A percentile compares a stretch with the other conserved stretches of the same genome.
Evolutionary conservation across 2,113 vertebrate species (phyloP).

Genomic region (Chinchilla lanigera): DNA sequence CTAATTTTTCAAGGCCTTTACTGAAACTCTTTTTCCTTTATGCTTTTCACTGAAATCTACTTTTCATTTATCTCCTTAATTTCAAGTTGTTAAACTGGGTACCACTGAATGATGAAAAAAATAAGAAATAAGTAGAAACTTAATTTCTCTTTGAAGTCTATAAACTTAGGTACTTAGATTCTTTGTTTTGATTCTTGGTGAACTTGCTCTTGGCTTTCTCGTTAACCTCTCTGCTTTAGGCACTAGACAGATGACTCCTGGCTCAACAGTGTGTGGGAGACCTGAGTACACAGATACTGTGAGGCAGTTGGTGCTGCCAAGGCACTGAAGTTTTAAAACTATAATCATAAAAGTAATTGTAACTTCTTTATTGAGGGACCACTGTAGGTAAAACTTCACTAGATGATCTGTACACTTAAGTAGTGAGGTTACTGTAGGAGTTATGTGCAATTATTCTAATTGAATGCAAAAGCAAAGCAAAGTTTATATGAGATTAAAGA

Average conservation of each 20-base stretch:
- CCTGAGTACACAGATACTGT: not conserved
- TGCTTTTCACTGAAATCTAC: not conserved
- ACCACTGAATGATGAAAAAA: not conserved
- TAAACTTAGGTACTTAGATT: not conserved
- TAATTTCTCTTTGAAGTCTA: not conserved
- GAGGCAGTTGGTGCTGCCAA: not conserved
- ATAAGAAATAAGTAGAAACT: not conserved
- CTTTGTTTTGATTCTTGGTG: not conserved
- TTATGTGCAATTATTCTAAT: not conserved
- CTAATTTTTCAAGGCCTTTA: not conserved
- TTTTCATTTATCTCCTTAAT: not conserved
- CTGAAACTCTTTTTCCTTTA: not conserved
- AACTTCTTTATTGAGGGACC: not conserved
- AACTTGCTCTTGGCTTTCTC: not conserved
- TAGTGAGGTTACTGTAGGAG: not conserved
- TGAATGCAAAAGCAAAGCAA: not conserved
- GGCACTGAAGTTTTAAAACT: not conserved
- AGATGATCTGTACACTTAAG: not conserved
- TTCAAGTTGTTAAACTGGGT: not conserved
- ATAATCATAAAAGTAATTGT: not conserved
- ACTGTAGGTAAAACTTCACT: too few relatives aligned
- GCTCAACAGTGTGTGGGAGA: not conserved
- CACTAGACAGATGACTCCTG: accelerated
- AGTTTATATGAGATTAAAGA: not conserved
- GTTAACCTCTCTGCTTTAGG: not conserved